Conservation (phyloP, 2,888 invertebrate species). For the Philereme transversata region DNA sequence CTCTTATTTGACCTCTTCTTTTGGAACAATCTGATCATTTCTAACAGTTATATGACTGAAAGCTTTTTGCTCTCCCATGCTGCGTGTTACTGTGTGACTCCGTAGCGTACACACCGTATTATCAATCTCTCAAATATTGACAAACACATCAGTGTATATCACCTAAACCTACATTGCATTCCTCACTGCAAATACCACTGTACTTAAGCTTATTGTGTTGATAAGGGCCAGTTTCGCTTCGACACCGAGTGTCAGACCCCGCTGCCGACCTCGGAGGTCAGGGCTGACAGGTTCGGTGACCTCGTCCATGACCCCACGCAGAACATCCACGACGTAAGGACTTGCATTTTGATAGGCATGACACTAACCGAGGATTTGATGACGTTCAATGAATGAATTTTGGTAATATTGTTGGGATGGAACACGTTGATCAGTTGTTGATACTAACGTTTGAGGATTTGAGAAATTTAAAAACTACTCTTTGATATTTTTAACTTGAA, state of each 20-base stretch:
- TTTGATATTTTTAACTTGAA: neutral
- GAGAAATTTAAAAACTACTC: neutral
- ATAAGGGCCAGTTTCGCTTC: constrained; percentile 94
- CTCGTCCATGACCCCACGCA: constrained; percentile 78
- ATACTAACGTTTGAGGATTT: neutral
- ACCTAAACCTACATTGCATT: constrained; percentile 27
- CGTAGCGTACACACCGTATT: neutral
- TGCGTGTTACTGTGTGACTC: no score
- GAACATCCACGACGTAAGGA: constrained; percentile 85
- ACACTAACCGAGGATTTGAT: neutral
- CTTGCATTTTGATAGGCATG: constrained; percentile 16
- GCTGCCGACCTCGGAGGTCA: constrained; percentile 89
- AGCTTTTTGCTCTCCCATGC: no score
- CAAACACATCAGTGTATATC: constrained; percentile 9
- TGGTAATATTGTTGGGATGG: no score
- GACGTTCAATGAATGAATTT: no score
- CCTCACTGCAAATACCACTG: constrained; percentile 38
- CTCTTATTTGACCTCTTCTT: neutral
- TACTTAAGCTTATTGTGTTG: constrained; percentile 59
- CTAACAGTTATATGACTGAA: no score
- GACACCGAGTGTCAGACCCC: constrained; percentile 92
- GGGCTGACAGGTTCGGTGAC: constrained; percentile 84
- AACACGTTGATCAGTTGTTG: neutral
- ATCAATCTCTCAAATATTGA: neutral
- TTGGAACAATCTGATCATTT: no score